phyloP scores from a whole-genome alignment of 2,797 vertebrate genomes.

The Huso huso region DNA sequence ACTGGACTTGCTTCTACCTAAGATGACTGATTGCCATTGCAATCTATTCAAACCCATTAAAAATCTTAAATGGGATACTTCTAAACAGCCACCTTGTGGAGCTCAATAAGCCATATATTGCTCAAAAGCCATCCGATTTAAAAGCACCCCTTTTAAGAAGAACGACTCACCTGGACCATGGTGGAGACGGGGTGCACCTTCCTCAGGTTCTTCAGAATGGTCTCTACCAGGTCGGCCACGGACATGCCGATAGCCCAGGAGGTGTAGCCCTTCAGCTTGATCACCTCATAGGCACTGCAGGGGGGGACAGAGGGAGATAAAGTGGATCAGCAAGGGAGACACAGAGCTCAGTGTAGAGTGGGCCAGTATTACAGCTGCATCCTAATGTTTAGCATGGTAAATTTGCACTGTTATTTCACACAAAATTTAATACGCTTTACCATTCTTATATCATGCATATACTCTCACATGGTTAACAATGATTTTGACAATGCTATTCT shows the following conservation, averaged over 20 bases:
- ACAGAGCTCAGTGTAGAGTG: background rate
- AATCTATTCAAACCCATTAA: no score
- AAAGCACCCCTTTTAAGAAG: no score
- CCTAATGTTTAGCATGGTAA: conserved; percentile 12
- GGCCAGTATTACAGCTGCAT: conserved; percentile 6
- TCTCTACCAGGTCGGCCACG: conserved; percentile 87
- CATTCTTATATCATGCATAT: background rate
- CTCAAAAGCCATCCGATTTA: no score
- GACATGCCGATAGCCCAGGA: conserved; percentile 97
- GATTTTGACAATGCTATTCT: background rate
- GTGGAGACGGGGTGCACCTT: conserved; percentile 91
- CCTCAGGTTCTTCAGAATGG: conserved; percentile 80
- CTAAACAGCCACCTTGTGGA: no score
- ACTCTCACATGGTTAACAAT: background rate
- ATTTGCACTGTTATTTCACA: background rate
- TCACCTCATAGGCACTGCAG: conserved; percentile 87
- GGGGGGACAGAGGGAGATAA: background rate
- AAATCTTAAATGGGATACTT: no score
- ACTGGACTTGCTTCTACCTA: no score
- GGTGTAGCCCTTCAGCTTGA: conserved; percentile 94
- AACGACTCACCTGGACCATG: conserved; percentile 74
- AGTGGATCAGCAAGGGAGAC: background rate
- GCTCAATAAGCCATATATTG: no score
- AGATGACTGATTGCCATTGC: no score
- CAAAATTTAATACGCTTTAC: background rate